phyloP scores from a whole-genome alignment of 2,113 vertebrate species.

The Pleuronectes platessa region DNA sequence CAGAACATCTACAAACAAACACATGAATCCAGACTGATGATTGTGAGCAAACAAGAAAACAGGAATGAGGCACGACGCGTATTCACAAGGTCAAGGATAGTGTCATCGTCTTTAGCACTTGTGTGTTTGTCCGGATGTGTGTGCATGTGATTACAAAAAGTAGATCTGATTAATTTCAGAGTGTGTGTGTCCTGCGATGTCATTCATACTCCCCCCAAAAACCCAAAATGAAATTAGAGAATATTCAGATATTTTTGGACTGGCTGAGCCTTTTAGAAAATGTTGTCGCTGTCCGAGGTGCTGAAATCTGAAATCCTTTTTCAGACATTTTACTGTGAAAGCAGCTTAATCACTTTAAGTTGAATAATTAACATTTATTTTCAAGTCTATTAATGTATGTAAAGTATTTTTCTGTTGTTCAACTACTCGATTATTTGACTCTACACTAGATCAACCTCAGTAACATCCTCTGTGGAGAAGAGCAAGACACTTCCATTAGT shows the following conservation, averaged over 20 bases:
- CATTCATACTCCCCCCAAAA: not conserved
- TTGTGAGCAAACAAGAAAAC: too few relatives aligned
- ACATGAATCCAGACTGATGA: not conserved
- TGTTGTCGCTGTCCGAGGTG: too few relatives aligned
- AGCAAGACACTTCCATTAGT: not conserved
- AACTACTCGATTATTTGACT: not conserved
- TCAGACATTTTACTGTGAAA: too few relatives aligned
- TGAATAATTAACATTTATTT: too few relatives aligned
- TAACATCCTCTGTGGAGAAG: not conserved
- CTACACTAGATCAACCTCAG: not conserved
- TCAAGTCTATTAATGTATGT: too few relatives aligned
- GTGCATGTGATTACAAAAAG: not conserved
- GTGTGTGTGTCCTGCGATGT: not conserved
- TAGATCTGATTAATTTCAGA: not conserved
- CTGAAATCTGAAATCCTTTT: too few relatives aligned
- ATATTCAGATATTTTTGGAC: not conserved
- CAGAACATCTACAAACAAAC: not conserved
- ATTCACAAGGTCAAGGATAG: slow-evolving; percentile 41
- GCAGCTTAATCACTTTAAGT: too few relatives aligned
- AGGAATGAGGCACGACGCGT: slow-evolving; percentile 5
- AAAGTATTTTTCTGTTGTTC: not conserved
- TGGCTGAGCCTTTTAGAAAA: too few relatives aligned
- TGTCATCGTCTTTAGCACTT: not conserved
- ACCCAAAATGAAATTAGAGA: not conserved
- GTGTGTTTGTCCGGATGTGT: slow-evolving; percentile 5